Evolutionary conservation across 2,113 vertebrate genomes (phyloP), one percentile per base, ranked within the genome.

Genomic region (Rutilus rutilus): DNA sequence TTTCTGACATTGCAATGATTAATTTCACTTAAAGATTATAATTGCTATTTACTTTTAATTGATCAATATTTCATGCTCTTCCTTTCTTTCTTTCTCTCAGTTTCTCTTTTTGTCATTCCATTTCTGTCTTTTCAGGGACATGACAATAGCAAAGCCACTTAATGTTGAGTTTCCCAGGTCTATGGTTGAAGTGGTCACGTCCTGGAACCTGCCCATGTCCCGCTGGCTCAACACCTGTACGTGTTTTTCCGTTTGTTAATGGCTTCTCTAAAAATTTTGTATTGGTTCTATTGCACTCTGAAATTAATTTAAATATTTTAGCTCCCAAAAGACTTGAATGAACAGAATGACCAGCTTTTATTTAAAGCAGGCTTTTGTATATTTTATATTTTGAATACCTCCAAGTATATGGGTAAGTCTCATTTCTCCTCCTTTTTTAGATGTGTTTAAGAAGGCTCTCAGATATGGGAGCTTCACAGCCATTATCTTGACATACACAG

Each of bases 191-290:
- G 97, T 97, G 52, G 97, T 97, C 78, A 97, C 95, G 0, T 97
- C 94, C 87, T 98, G 97, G 97, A 98, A 98, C 89, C 92, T 97
- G 83, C 97, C 97, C 39, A 97, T 98, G 96, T 97, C 97, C 67
- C 92, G 89, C 1, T 98, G 97, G 97, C 93, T 98, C 25, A 97
- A 97, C 88, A 95, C 93, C 47, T 98, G 97, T 98, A 90, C 91
- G 96, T 89, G 77, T 33, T 50, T 30, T 33, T 21, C 15, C 7
- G 0, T 64, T 25, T n/a, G 33, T 54, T 60, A 25, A 27, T 65
- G 54, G 64, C 65, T 45, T 14, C 14, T 9, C 5, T 19, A 11
- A 36, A 3, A 25, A 14, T 23, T 42, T 65, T 67, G 25, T 30
- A 65, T 71, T 71, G 9, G 45, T 12, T 74, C 71, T 15, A 54